phyloP scores from a whole-genome alignment of 92 coral and sea anemone species.

The Parazoanthus darwini region DNA sequence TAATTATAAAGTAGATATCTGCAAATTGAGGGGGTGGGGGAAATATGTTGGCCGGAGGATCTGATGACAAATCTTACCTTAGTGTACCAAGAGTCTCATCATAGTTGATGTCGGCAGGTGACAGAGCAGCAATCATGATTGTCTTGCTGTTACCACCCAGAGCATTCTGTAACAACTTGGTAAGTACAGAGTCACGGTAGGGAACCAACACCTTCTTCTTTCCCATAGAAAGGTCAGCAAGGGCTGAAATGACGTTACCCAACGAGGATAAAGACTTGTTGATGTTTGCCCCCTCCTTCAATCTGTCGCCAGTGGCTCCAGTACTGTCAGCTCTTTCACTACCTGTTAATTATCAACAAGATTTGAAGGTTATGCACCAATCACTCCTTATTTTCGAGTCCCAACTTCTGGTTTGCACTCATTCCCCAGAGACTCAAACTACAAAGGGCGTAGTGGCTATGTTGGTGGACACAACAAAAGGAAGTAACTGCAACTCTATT shows the following conservation, averaged over 20 bases:
- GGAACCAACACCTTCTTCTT: conserved; percentile 99
- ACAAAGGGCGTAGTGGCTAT: too few species aligned
- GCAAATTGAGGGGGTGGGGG: too few species aligned
- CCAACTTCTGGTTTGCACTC: too few species aligned
- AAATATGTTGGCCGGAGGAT: not conserved
- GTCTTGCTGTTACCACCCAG: conserved; percentile 99
- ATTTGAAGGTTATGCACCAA: too few species aligned
- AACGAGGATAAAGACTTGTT: conserved; percentile 95
- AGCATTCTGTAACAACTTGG: conserved; percentile 97
- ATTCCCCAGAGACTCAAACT: too few species aligned
- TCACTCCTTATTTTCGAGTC: too few species aligned
- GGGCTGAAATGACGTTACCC: conserved; percentile 97
- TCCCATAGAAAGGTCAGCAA: conserved; percentile 99
- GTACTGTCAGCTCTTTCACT: conserved; percentile 99
- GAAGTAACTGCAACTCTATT: too few species aligned
- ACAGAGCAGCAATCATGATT: conserved; percentile 97
- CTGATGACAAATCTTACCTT: conserved; percentile 54
- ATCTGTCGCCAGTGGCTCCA: conserved; percentile 97
- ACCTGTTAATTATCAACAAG: conserved; percentile 51
- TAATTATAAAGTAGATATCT: too few species aligned
- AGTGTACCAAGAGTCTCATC: conserved; percentile 97
- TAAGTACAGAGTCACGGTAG: conserved; percentile 96
- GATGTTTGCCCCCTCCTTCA: conserved; percentile 99
- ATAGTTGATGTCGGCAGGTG: conserved; percentile 98
- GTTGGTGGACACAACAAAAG: too few species aligned